Base-by-base conservation (phyloP, 2,797 vertebrate genomes). In the Chanos chanos region DNA sequence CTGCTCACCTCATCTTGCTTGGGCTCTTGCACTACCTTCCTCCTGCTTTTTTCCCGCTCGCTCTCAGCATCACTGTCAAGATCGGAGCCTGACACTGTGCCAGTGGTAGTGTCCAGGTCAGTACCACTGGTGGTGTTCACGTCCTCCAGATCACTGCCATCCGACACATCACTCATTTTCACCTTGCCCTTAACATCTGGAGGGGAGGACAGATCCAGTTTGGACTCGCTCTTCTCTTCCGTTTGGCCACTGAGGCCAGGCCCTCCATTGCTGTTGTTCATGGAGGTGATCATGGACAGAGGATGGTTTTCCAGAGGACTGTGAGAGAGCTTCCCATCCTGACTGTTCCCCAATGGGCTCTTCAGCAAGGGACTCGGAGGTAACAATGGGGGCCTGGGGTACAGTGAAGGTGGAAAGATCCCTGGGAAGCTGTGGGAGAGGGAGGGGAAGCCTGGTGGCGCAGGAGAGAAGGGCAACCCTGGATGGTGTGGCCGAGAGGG, bases 51-150 rank as follows among this genome's bases (percentile, higher is more conserved):
- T 61, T 73, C 71, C 7, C 58, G 94, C 79, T 96, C 95, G 28
- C 93, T 92, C 70, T 98, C 95, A 0, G 90, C 95, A 60, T 99
- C 97, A 0, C 85, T 90, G 0, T 99, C 97, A 0, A 97, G 90
- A 80, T 99, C 96, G 48, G 96, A 92, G 65, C 96, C 97, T 0
- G 96, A 98, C 34, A 94, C 95, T 0, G 94, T 94, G 68, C 96
- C 96, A 0, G 96, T 98, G 51, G 92, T 99, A 58, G 95, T 97
- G 79, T 99, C 97, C 83, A 98, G 85, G 77, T 99, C 97, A 0
- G 96, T 99, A 47, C 96, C 97, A 0, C 94, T 98, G 25, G 95
- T 97, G 4, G 95, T 98, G 70, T 98, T 99, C 70, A 98, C 77
- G 0, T 99, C 95, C 87, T 99, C 96, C 8, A 97, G 92, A 85